Conservation (phyloP, 2,113 vertebrate species). For the Colinus virginianus region DNA sequence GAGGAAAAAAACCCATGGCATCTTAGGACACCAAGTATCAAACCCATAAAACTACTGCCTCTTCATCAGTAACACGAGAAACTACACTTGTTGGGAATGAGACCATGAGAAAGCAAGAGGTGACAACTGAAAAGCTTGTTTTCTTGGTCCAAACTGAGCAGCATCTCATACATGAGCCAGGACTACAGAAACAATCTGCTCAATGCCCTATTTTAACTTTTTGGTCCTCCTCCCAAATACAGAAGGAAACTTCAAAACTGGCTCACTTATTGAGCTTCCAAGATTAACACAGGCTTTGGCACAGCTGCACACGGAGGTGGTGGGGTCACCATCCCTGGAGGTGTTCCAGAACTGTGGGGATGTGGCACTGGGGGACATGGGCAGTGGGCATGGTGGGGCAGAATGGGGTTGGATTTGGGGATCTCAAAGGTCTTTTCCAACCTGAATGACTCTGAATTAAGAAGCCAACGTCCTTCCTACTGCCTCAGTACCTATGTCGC, state of each 20-base stretch:
- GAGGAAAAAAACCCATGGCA: background rate
- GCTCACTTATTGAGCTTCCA: background rate
- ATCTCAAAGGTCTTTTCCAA: too few relatives aligned
- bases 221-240: background rate
- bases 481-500: background rate
- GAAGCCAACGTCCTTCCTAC: background rate
- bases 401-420: too few relatives aligned
- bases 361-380: too few relatives aligned
- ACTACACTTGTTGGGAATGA: background rate
- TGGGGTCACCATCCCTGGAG: too few relatives aligned
- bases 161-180: background rate
- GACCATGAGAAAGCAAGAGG: background rate
- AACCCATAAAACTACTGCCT: background rate
- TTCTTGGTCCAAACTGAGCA: background rate
- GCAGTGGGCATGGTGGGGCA: too few relatives aligned
- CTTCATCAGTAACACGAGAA: background rate
- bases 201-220: background rate
- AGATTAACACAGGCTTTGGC: background rate
- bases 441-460: background rate
- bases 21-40: background rate
- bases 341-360: too few relatives aligned
- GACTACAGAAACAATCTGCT: background rate
- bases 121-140: background rate
- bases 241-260: background rate
- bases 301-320: too few relatives aligned